A percentile compares a stretch with the other conserved stretches of the same genome.
Conservation (phyloP, 2,113 vertebrate species). For the Ciconia stormi region DNA sequence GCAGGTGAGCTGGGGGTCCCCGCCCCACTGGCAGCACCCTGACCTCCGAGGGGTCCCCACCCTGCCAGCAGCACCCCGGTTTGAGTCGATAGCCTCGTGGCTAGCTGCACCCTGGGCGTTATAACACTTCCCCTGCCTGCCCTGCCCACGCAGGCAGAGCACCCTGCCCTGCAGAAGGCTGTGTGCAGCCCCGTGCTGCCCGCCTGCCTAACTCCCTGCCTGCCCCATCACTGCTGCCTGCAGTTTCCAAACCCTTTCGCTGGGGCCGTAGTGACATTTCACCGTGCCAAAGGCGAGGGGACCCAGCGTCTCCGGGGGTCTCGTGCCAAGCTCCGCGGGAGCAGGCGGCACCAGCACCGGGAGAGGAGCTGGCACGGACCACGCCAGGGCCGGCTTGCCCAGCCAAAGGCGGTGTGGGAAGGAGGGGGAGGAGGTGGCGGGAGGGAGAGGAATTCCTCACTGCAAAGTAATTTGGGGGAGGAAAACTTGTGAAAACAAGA, state of each 20-base stretch:
- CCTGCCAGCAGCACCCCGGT: fast-evolving
- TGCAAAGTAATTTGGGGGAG: slow-evolving; percentile 46
- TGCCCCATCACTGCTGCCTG: background rate
- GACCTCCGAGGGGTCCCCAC: too few relatives aligned
- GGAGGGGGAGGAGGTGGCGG: background rate
- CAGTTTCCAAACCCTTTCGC: background rate
- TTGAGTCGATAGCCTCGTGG: background rate
- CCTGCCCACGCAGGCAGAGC: background rate
- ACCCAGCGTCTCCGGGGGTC: background rate
- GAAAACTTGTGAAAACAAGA: slow-evolving; percentile 67
- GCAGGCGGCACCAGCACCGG: background rate
- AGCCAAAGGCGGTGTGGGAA: background rate
- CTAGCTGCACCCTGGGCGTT: background rate
- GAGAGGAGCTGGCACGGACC: background rate
- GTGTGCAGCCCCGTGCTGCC: background rate
- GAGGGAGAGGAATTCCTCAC: slow-evolving; percentile 29
- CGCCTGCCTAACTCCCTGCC: background rate
- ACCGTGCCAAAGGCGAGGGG: background rate
- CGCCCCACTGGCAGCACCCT: background rate
- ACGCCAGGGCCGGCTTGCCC: background rate
- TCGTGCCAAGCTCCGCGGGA: background rate
- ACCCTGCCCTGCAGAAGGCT: background rate
- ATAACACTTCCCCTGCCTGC: background rate
- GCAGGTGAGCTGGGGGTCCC: slow-evolving; percentile 67
- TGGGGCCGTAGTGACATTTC: background rate